phyloP scores from a whole-genome alignment of 1,140 invertebrate species.

The Colletes gigas region DNA sequence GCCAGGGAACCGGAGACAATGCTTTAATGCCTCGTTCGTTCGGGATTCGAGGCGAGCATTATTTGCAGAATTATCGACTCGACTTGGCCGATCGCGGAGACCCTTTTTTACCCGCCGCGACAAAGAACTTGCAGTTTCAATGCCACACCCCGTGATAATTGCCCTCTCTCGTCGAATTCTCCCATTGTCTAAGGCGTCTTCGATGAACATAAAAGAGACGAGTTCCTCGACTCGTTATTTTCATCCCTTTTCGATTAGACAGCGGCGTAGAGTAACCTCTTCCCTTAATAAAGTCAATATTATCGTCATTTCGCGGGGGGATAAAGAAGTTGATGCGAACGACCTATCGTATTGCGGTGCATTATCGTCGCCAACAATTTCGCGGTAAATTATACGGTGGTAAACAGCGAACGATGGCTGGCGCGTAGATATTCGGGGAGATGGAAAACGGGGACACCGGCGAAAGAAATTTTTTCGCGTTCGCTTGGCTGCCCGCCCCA shows the following conservation, averaged over 20 bases:
- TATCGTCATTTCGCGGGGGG: background rate
- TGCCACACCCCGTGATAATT: too few relatives aligned
- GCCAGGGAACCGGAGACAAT: background rate
- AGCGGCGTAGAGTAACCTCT: too few relatives aligned
- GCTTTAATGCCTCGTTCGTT: background rate
- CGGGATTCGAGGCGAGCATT: background rate
- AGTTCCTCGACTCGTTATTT: too few relatives aligned
- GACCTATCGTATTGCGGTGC: background rate
- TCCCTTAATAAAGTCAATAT: background rate
- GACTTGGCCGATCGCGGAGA: too few relatives aligned
- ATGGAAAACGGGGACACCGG: background rate
- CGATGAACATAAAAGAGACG: too few relatives aligned
- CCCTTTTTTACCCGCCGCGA: background rate
- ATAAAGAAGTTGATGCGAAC: background rate
- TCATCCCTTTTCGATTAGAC: too few relatives aligned
- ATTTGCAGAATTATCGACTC: background rate
- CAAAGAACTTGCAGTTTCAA: background rate
- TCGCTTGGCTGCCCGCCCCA: background rate
- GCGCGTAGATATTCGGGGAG: background rate
- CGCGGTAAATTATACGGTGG: background rate
- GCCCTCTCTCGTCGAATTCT: too few relatives aligned
- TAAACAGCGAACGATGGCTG: background rate
- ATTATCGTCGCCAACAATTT: background rate
- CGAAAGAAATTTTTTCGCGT: constrained; percentile 6
- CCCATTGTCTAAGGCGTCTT: too few relatives aligned